Conservation (phyloP, 1,140 invertebrate genomes). For the Drosophila bocki region DNA sequence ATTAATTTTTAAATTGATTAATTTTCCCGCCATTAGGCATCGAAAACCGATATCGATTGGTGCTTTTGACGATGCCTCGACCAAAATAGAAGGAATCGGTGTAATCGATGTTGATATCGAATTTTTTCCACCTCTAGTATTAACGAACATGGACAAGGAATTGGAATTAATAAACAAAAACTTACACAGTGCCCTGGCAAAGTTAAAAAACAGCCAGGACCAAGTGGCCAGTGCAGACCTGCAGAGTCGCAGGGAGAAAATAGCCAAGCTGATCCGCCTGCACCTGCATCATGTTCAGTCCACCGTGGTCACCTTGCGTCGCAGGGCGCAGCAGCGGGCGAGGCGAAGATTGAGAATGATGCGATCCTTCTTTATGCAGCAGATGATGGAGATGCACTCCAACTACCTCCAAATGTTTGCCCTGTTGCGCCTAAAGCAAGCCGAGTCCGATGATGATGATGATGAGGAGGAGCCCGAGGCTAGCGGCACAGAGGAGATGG, state of each 20-base stretch:
- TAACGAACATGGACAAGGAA: slow-evolving; percentile 56
- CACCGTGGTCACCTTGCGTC: slow-evolving; percentile 51
- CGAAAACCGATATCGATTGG: neutral
- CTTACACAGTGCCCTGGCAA: slow-evolving; percentile 41
- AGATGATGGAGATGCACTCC: slow-evolving; percentile 66
- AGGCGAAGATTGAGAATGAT: slow-evolving; percentile 40
- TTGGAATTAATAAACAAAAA: slow-evolving; percentile 49
- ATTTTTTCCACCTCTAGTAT: slow-evolving; percentile 2
- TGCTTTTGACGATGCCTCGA: neutral
- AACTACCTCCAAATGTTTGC: slow-evolving; percentile 65
- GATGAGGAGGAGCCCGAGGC: neutral
- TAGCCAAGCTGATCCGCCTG: slow-evolving; percentile 49
- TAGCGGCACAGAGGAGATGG: neutral
- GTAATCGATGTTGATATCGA: neutral
- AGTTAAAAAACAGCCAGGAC: slow-evolving; percentile 11
- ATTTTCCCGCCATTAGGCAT: too few species aligned
- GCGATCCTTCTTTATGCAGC: slow-evolving; percentile 64
- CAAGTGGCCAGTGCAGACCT: neutral
- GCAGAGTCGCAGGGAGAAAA: slow-evolving; percentile 34
- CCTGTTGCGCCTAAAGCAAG: slow-evolving; percentile 59
- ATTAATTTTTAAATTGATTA: too few species aligned
- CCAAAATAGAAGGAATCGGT: too few species aligned
- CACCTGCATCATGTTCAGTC: slow-evolving; percentile 59
- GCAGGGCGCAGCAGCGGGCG: slow-evolving; percentile 52
- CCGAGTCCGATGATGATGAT: slow-evolving; percentile 4